Conservation (phyloP, 1,140 invertebrate species). For the Sycophaga agraensis region DNA sequence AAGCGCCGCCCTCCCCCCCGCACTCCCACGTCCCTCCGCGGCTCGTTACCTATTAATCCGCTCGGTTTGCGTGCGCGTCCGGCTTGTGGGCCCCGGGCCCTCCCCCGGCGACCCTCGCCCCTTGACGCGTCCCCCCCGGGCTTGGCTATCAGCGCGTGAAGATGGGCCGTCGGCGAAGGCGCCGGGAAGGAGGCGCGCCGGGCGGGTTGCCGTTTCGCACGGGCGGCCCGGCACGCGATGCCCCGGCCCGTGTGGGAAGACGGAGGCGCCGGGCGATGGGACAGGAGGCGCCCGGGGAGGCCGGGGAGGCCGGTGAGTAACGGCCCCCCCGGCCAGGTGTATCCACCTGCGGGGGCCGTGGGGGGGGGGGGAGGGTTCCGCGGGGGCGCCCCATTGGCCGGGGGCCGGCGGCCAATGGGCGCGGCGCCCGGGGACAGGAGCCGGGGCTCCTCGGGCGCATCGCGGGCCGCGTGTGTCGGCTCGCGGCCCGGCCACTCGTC, state of each 20-base stretch:
- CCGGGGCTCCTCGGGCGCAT: constrained; percentile 38
- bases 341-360: constrained; percentile 19
- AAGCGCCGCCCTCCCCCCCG: constrained; percentile 8
- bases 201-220: not conserved
- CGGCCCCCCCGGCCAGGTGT: constrained; percentile 16
- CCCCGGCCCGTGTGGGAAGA: constrained; percentile 11
- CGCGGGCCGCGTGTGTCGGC: constrained; percentile 35
- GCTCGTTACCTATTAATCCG: no score
- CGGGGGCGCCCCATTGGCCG: constrained; percentile 31
- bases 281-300: constrained; percentile 22
- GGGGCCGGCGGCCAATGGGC: constrained; percentile 46
- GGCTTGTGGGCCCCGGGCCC: no score
- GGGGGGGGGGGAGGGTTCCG: not conserved
- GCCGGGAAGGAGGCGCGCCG: not conserved
- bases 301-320: constrained; percentile 32
- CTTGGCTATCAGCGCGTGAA: no score
- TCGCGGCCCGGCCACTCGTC: not conserved
- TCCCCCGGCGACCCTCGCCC: no score
- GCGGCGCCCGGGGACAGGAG: constrained; percentile 30
- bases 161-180: not conserved
- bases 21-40: constrained; percentile 17
- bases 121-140: no score
- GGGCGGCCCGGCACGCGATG: constrained; percentile 17
- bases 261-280: constrained; percentile 38
- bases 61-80: no score